phyloP scores from a whole-genome alignment of 2,113 vertebrate genomes.

The Cryptoleucopteryx plumbea region DNA sequence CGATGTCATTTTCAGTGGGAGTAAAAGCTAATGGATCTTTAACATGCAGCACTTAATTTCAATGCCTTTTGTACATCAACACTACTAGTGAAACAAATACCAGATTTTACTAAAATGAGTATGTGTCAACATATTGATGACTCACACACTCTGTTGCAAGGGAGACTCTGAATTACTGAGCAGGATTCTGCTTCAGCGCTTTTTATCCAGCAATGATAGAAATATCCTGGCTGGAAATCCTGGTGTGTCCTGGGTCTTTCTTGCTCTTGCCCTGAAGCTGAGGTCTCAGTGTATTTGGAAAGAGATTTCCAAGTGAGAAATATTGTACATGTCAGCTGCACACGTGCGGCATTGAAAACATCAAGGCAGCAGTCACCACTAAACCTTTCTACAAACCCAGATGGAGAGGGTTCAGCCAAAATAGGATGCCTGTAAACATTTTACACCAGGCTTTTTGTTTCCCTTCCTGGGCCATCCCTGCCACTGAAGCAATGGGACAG shows the following conservation, averaged over 20 bases:
- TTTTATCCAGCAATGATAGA: not conserved
- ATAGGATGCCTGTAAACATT: not conserved
- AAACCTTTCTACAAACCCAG: not conserved
- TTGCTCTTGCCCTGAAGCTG: not conserved
- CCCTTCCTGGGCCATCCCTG: not conserved
- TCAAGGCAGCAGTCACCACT: not conserved
- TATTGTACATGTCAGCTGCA: accelerated
- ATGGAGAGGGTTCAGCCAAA: not conserved
- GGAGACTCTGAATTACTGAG: not conserved
- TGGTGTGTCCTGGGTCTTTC: not conserved
- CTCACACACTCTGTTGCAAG: not conserved
- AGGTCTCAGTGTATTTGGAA: not conserved
- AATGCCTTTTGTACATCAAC: not conserved
- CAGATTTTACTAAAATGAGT: constrained; percentile 16
- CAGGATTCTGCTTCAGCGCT: not conserved
- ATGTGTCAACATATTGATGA: not conserved
- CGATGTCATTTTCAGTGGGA: not conserved
- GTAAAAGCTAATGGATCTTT: not conserved
- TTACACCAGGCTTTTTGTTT: not conserved
- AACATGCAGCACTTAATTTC: not conserved
- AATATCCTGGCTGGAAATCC: not conserved
- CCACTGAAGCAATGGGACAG: not conserved
- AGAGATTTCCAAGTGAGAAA: not conserved
- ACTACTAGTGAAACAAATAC: not conserved
- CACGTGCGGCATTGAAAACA: accelerated